Conservation (phyloP, 92 coral and sea anemone genomes). For the Epizoanthus illoricatus region DNA sequence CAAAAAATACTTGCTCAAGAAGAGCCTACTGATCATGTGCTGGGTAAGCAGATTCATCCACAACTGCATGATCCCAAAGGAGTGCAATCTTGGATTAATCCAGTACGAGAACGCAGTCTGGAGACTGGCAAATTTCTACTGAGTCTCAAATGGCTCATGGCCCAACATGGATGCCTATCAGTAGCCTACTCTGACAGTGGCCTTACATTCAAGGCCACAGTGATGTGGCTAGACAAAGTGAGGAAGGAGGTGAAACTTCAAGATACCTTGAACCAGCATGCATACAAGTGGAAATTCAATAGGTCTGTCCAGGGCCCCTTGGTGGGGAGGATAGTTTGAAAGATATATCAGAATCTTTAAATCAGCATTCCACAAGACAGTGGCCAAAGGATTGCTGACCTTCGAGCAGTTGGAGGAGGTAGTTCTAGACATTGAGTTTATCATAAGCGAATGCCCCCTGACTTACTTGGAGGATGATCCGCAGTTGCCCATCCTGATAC, state of each 20-base stretch:
- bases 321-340: slow-evolving; percentile 30
- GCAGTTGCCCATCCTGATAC: background rate
- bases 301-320: background rate
- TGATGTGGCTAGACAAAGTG: slow-evolving; percentile 1
- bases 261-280: slow-evolving; percentile 13
- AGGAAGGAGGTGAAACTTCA: slow-evolving; percentile 6
- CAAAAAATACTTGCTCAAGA: background rate
- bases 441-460: slow-evolving; percentile 22
- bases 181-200: background rate
- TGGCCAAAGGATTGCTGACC: slow-evolving; percentile 16
- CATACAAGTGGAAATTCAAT: no score
- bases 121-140: no score
- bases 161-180: no score
- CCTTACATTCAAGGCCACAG: background rate
- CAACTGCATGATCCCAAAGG: no score
- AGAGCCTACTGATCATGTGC: background rate
- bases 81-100: no score
- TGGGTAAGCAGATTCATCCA: slow-evolving; percentile 1
- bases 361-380: slow-evolving; percentile 23
- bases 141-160: no score
- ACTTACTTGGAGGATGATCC: slow-evolving; percentile 30
- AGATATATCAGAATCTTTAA: slow-evolving; percentile 28
- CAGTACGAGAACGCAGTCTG: no score
- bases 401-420: background rate
- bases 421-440: background rate